Conservation (phyloP, 2,888 invertebrate genomes). For the Drosophila peninsularis region DNA sequence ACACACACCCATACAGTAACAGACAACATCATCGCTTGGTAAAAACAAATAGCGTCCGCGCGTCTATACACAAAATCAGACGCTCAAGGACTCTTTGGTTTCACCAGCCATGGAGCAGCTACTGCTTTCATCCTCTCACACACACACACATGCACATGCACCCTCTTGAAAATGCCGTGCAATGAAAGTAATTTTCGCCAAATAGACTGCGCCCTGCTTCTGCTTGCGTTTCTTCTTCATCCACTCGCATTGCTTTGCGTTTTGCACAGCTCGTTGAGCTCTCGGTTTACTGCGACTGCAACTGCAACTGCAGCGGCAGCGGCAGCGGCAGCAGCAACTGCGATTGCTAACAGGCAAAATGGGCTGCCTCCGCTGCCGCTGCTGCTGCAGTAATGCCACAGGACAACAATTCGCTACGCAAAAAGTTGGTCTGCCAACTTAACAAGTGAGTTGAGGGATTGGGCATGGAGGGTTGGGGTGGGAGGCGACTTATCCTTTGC, state of each 20-base stretch:
- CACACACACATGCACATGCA: slow-evolving; percentile 20
- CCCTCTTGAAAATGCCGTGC: slow-evolving; percentile 66
- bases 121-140: slow-evolving; percentile 15
- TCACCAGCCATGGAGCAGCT: slow-evolving; percentile 26
- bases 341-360: slow-evolving; percentile 13
- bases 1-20: slow-evolving; percentile 13
- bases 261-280: slow-evolving; percentile 39
- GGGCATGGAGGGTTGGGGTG: not conserved
- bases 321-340: slow-evolving; percentile 7
- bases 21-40: slow-evolving; percentile 22
- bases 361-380: slow-evolving; percentile 6
- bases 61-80: slow-evolving; percentile 82
- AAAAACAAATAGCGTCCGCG: slow-evolving; percentile 74
- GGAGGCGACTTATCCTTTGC: slow-evolving; percentile 9
- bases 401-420: slow-evolving; percentile 18
- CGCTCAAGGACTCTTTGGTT: slow-evolving; percentile 82
- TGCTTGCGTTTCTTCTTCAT: not conserved
- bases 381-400: slow-evolving; percentile 20
- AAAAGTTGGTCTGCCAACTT: slow-evolving; percentile 19
- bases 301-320: slow-evolving; percentile 2
- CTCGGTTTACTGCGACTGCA: slow-evolving; percentile 21
- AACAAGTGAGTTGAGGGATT: slow-evolving; percentile 3
- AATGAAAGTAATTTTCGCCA: slow-evolving; percentile 80
- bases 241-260: slow-evolving; percentile 26
- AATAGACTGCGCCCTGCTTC: slow-evolving; percentile 65